phyloP scores from a whole-genome alignment of 2,113 vertebrate genomes.

The Proterorhinus semilunaris region DNA sequence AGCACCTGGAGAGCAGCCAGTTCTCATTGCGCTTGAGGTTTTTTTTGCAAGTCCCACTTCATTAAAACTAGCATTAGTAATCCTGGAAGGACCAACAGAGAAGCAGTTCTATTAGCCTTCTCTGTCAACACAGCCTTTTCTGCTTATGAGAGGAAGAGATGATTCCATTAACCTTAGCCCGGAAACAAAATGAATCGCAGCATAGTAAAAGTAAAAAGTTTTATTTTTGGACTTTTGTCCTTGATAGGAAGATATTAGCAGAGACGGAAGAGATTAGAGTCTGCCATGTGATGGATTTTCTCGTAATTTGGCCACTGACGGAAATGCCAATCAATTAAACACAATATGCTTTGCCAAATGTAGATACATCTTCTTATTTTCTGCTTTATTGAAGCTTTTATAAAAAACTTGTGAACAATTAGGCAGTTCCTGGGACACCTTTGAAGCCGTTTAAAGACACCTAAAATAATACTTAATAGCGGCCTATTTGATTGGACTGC shows the following conservation, averaged over 20 bases:
- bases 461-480: too few species aligned
- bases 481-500: too few species aligned
- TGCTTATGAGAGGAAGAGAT: neutral
- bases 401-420: too few species aligned
- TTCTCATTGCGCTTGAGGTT: constrained; percentile 6
- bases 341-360: too few species aligned
- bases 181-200: neutral
- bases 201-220: neutral
- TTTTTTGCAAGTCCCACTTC: constrained; percentile 2
- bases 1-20: neutral
- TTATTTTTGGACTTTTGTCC: neutral
- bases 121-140: constrained; percentile 6
- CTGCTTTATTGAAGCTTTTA: too few species aligned
- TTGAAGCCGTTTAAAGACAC: too few species aligned
- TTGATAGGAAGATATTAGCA: neutral
- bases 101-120: constrained; percentile 3
- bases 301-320: too few species aligned
- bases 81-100: constrained; percentile 2
- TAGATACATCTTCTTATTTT: too few species aligned
- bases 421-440: too few species aligned
- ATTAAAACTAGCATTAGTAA: constrained; percentile 13
- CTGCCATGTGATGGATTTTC: neutral
- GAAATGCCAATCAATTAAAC: too few species aligned
- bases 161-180: constrained; percentile 1
- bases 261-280: neutral